Conservation (phyloP, 2,113 vertebrate genomes). For the Sterrhoptilus dennistouni region DNA sequence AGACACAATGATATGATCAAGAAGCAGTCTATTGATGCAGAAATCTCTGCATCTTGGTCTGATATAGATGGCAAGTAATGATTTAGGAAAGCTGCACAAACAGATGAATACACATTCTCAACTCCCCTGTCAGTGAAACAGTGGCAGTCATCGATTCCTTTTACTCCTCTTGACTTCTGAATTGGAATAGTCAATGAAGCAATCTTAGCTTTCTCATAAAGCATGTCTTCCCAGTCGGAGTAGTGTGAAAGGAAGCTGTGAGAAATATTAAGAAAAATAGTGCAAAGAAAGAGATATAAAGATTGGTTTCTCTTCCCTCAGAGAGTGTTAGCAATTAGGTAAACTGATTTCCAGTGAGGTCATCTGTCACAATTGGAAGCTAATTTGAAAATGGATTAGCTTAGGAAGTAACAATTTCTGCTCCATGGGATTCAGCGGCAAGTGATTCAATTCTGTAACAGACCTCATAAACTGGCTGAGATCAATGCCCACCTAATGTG, state of each 20-base stretch:
- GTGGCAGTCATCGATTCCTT: neutral
- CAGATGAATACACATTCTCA: neutral
- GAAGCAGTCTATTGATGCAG: neutral
- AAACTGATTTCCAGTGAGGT: constrained; percentile 73
- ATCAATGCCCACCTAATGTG: constrained; percentile 79
- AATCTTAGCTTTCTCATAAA: constrained; percentile 17
- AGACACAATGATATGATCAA: neutral
- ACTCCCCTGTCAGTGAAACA: neutral
- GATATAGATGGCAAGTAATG: neutral
- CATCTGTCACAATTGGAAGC: constrained; percentile 74
- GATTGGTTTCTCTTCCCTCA: constrained; percentile 52
- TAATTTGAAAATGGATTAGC: constrained; percentile 79
- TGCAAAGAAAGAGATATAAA: neutral
- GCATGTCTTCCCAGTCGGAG: constrained; percentile 3
- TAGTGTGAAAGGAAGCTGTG: neutral
- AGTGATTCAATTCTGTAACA: constrained; percentile 64
- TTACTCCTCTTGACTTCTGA: neutral
- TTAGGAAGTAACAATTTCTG: constrained; percentile 74
- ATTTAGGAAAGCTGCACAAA: neutral
- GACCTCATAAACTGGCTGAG: constrained; percentile 73
- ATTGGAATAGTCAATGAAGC: neutral
- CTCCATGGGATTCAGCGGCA: constrained; percentile 62
- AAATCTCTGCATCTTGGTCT: neutral
- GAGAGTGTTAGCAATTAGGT: constrained; percentile 60
- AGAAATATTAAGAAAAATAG: neutral